Conservation (phyloP, 2,888 invertebrate genomes). For the Pristionchus maxplancki region DNA sequence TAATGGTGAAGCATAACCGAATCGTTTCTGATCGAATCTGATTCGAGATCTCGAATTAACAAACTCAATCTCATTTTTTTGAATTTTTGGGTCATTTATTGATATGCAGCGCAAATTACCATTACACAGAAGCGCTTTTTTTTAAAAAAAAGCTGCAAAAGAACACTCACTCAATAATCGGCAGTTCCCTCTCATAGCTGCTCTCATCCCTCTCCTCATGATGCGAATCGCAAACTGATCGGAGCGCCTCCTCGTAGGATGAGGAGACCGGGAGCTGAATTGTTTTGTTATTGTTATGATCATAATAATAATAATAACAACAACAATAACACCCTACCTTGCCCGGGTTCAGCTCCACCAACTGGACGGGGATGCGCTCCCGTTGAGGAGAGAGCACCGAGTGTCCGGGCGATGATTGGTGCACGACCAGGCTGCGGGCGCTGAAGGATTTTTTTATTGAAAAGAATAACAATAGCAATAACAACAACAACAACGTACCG, state of each 20-base stretch:
- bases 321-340: neutral
- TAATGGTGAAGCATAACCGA: neutral
- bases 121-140: too few species aligned
- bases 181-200: constrained; percentile 43
- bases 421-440: constrained; percentile 42
- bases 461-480: too few species aligned
- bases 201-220: constrained; percentile 15
- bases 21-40: neutral
- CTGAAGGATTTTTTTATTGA: too few species aligned
- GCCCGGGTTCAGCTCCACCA: constrained; percentile 40
- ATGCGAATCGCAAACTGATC: constrained; percentile 46
- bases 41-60: neutral
- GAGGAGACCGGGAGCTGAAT: constrained; percentile 56
- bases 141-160: neutral
- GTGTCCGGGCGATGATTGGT: constrained; percentile 10
- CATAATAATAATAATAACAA: too few species aligned
- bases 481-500: neutral
- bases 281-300: neutral
- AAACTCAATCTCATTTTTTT: neutral
- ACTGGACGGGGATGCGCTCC: neutral
- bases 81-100: neutral
- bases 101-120: neutral
- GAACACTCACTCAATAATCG: constrained; percentile 47
- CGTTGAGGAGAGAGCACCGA: neutral
- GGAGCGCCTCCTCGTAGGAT: constrained; percentile 65